A percentile compares a stretch with the other conserved stretches of the same genome.
Evolutionary conservation across 2,113 vertebrate species (phyloP).

Genomic region (Lophura nycthemera): DNA sequence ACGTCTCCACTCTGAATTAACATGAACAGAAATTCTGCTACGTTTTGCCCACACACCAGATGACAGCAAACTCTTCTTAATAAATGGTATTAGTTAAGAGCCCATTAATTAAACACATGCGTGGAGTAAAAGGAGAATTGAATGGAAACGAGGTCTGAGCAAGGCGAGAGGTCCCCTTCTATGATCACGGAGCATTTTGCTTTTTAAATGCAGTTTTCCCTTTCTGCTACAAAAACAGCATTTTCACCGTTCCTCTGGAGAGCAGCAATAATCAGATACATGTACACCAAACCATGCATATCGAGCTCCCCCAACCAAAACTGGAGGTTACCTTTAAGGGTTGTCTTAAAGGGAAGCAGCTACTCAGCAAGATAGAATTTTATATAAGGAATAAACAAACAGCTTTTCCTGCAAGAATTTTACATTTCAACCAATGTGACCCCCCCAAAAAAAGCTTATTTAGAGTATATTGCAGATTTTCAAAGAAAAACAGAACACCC

Average conservation of each 20-base stretch:
- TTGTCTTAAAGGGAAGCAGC: not conserved
- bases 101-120: not conserved
- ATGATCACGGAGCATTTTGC: not conserved
- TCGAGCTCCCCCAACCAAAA: not conserved
- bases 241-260: not conserved
- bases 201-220: not conserved
- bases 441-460: not conserved
- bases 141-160: not conserved
- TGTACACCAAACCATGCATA: accelerated
- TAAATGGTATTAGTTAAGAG: not conserved
- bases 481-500: not conserved
- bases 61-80: not conserved
- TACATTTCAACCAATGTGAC: not conserved
- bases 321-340: not conserved
- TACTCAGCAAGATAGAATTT: not conserved
- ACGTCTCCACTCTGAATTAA: not conserved
- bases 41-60: not conserved
- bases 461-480: not conserved
- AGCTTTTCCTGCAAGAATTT: not conserved
- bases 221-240: not conserved
- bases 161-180: not conserved
- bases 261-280: accelerated
- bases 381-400: not conserved
- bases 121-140: not conserved
- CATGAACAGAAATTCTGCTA: not conserved